Percentiles rank a stretch among this genome's conserved stretches.
Conservation (phyloP, 2,888 invertebrate genomes). For the Danaus chrysippus region DNA sequence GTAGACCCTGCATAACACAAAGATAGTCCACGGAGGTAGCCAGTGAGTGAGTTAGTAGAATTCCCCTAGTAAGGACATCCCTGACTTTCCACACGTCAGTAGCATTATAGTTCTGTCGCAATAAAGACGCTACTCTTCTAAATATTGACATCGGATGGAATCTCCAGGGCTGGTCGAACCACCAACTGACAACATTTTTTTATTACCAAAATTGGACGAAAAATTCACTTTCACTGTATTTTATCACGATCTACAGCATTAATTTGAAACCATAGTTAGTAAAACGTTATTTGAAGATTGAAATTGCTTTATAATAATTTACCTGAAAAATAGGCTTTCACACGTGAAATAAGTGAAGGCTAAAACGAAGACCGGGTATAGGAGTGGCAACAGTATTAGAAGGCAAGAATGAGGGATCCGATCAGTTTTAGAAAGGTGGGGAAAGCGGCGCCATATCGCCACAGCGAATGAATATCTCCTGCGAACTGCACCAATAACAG, state of each 20-base stretch:
- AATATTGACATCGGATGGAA: slow-evolving; percentile 56
- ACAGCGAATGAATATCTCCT: slow-evolving; percentile 58
- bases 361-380: slow-evolving; percentile 62
- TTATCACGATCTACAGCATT: background rate
- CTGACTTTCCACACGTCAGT: slow-evolving; percentile 64
- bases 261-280: background rate
- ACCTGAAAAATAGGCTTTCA: slow-evolving; percentile 67
- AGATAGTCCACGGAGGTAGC: slow-evolving; percentile 73
- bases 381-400: slow-evolving; percentile 57
- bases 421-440: slow-evolving; percentile 73
- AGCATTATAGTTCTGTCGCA: slow-evolving; percentile 41
- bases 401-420: slow-evolving; percentile 63
- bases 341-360: slow-evolving; percentile 59
- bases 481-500: slow-evolving; percentile 58
- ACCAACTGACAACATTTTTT: slow-evolving; percentile 49
- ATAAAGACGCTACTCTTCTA: slow-evolving; percentile 43
- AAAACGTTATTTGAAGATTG: background rate
- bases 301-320: slow-evolving; percentile 14
- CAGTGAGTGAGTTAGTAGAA: slow-evolving; percentile 66
- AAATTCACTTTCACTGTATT: background rate
- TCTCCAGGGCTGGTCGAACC: slow-evolving; percentile 55
- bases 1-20: slow-evolving; percentile 69
- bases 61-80: slow-evolving; percentile 65
- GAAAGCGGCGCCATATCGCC: slow-evolving; percentile 72
- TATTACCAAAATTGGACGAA: too few species aligned